Conservation (phyloP, 2,113 vertebrate genomes). For the Grantiella picta region DNA sequence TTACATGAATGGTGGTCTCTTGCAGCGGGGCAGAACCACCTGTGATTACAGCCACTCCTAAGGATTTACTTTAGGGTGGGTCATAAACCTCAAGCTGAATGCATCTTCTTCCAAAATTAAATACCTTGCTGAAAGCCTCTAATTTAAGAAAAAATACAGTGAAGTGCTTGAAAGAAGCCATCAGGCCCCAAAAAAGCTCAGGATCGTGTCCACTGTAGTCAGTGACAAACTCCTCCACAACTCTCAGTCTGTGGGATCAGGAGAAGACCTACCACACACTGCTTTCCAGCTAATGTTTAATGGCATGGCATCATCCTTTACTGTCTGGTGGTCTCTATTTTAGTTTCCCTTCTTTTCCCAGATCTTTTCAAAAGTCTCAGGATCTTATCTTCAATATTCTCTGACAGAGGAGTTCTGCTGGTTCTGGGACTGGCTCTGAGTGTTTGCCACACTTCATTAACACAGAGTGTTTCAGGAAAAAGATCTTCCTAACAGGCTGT, state of each 20-base stretch:
- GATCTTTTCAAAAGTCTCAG: constrained; percentile 5
- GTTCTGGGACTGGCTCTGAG: not conserved
- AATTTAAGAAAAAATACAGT: not conserved
- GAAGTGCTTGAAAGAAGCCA: not conserved
- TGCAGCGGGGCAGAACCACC: not conserved
- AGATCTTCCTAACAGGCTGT: constrained; percentile 8
- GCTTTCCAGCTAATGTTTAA: not conserved
- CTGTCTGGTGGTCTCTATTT: not conserved
- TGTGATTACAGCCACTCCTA: not conserved
- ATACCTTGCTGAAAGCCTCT: not conserved
- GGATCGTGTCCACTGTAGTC: not conserved
- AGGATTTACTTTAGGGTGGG: not conserved
- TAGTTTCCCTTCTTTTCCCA: not conserved
- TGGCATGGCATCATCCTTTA: not conserved
- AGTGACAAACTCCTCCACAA: not conserved
- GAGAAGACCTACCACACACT: not conserved
- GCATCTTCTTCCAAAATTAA: not conserved
- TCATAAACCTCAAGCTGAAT: not conserved
- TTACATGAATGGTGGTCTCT: not conserved
- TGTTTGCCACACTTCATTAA: constrained; percentile 1
- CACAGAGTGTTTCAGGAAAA: constrained; percentile 35
- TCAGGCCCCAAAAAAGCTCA: not conserved
- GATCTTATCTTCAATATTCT: not conserved
- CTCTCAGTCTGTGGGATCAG: not conserved
- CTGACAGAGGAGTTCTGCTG: not conserved